Percentiles rank a stretch among this genome's conserved stretches.
phyloP scores from a whole-genome alignment of 2,113 vertebrate species.

The Petroica traversi region DNA sequence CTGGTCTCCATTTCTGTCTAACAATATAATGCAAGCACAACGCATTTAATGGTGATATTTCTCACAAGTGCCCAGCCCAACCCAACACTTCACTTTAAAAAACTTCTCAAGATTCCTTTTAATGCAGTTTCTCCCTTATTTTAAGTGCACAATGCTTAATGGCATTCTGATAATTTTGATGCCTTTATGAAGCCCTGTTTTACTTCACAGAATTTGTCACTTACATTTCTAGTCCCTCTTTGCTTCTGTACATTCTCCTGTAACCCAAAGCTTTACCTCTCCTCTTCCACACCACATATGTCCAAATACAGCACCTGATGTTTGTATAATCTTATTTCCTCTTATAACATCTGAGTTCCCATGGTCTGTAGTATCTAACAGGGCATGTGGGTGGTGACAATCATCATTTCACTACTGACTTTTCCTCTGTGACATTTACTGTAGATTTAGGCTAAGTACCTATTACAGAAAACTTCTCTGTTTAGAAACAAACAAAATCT shows the following conservation, averaged over 20 bases:
- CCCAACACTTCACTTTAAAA: neutral
- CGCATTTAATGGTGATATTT: neutral
- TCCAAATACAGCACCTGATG: neutral
- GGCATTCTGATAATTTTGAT: neutral
- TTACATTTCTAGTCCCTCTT: neutral
- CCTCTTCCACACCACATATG: neutral
- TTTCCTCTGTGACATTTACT: neutral
- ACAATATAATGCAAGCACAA: accelerated
- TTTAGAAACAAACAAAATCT: neutral
- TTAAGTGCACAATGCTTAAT: neutral
- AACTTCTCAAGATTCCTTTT: neutral
- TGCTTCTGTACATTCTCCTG: neutral
- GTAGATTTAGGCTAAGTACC: neutral
- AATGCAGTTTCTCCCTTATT: neutral
- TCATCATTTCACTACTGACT: neutral
- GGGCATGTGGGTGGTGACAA: accelerated
- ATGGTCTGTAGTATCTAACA: neutral
- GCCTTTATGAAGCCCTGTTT: neutral
- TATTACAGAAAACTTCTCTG: neutral
- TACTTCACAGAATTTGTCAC: neutral
- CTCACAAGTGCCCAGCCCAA: neutral
- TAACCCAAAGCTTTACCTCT: neutral
- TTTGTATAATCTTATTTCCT: neutral
- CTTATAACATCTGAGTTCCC: neutral
- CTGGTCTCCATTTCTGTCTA: neutral